Evolutionary conservation across 2,113 vertebrate genomes (phyloP), one percentile per base, ranked within the genome.

Genomic region (Triplophysa rosa): DNA sequence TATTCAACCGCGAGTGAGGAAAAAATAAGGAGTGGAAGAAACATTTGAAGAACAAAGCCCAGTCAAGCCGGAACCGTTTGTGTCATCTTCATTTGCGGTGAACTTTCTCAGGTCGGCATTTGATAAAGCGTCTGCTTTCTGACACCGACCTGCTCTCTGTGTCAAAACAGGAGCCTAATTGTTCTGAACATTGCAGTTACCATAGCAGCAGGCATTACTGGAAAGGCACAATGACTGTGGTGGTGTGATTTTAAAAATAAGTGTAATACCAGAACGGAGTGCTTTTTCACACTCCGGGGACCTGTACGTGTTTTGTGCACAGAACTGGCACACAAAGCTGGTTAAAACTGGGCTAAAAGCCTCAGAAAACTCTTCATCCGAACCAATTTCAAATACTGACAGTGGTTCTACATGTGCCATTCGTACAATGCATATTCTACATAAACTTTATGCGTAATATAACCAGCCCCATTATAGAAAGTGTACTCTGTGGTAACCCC

Each of bases 81-180:
- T 29, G 66, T 62, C 64, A 79, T 61, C 67, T 80, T 80, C 40
- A 63, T 54, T 23, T 72, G 56, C 23, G 68, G 58, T 10, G 45
- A 6, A 42, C 21, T 64, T 79, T 70, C 24, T 80, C 54, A 21
- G 26, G 61, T 75, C 63, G 23, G 16, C 0, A 47, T 6, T 66
- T 63, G 66, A 81, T 83, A 78, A 81, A 49, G 13, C 42, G 52
- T 68, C 49, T 63, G 73, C 54, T 68, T 59, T 81, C 64, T 74
- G 82, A 77, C 77, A 80, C 64, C 62, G 66, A 33, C 72, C 73
- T 45, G 72, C 64, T 75, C 58, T n/a, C 26, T 1, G 8, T 75
- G 76, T 82, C 81, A 82, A 84, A 83, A 87, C 74, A 78, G 80
- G 40, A 75, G 63, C 80, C 72, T 85, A 29, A 78, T 83, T 84